phyloP scores from a whole-genome alignment of 2,797 vertebrate species.

The Tokudaia muenninki region DNA sequence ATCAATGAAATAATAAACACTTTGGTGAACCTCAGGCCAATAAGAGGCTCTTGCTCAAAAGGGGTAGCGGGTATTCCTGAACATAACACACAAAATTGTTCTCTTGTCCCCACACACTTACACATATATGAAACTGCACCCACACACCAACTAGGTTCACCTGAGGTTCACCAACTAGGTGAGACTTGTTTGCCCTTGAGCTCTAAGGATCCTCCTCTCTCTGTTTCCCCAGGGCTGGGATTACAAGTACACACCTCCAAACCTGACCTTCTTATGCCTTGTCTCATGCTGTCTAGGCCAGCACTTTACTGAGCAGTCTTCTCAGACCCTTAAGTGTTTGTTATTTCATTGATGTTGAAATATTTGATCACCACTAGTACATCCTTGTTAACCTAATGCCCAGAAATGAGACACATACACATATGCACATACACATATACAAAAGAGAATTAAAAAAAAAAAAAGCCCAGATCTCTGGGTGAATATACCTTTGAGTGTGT shows the following conservation, averaged over 20 bases:
- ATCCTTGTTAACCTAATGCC: background rate
- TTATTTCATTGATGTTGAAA: background rate
- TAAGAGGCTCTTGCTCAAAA: background rate
- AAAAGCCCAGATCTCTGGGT: background rate
- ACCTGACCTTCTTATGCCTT: no score
- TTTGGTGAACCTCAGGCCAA: background rate
- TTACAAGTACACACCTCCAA: no score
- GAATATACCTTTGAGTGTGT: background rate
- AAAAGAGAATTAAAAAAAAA: background rate
- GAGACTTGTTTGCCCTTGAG: no score
- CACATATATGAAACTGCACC: background rate
- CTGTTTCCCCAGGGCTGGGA: no score
- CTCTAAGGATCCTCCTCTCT: no score
- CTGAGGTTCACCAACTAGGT: background rate
- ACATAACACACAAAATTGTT: background rate
- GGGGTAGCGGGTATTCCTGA: background rate
- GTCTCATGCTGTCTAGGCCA: no score
- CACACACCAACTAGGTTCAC: no score
- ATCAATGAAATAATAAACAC: background rate
- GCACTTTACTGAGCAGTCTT: no score
- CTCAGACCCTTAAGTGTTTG: background rate
- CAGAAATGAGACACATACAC: background rate
- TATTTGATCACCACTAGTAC: background rate
- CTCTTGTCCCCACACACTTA: background rate
- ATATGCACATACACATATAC: background rate